These are phyloP conservation scores for Mastacembelus armatus DNA, from an alignment of 2,797 vertebrate species.

Conservation along the genomic window DNA sequence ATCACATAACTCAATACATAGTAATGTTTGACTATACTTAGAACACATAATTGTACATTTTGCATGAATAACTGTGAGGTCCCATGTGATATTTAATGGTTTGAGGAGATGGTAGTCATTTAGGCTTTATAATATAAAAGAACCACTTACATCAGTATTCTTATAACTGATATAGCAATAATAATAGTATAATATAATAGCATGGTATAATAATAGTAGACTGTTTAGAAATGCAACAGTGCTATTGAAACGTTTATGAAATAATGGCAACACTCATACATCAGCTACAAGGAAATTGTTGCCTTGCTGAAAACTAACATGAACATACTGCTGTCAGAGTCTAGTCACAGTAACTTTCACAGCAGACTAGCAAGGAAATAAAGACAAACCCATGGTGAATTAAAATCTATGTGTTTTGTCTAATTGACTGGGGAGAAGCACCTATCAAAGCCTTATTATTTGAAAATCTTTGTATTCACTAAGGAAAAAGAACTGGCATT, in stretches of 20 bases:
- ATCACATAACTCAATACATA: slow-evolving; percentile 9
- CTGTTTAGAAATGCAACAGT: background rate
- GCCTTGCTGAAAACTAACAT: slow-evolving; percentile 6
- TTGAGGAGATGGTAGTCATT: slow-evolving; percentile 38
- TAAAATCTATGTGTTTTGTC: slow-evolving; percentile 19
- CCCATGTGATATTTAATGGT: slow-evolving; percentile 24
- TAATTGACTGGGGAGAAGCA: slow-evolving; percentile 9
- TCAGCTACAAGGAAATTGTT: slow-evolving; percentile 2
- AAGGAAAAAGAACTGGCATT: background rate
- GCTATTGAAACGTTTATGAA: background rate
- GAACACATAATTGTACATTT: slow-evolving; percentile 37
- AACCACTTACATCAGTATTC: slow-evolving; percentile 29
- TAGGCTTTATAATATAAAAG: slow-evolving; percentile 41
- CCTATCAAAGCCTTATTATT: slow-evolving; percentile 12
- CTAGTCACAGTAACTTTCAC: slow-evolving; percentile 24
- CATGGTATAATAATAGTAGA: no score
- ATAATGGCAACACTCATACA: background rate
- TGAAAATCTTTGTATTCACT: slow-evolving; percentile 17
- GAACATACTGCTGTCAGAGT: slow-evolving; percentile 3
- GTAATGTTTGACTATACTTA: slow-evolving; percentile 31
- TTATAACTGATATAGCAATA: slow-evolving; percentile 29
- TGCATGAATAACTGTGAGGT: slow-evolving; percentile 39
- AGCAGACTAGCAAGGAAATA: background rate
- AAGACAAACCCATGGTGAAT: slow-evolving; percentile 11
- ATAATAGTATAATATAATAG: no score